Evolutionary conservation across 2,888 invertebrate genomes (phyloP), one percentile per base, ranked within the genome.

Genomic region (Coelogynopora nodosa): DNA sequence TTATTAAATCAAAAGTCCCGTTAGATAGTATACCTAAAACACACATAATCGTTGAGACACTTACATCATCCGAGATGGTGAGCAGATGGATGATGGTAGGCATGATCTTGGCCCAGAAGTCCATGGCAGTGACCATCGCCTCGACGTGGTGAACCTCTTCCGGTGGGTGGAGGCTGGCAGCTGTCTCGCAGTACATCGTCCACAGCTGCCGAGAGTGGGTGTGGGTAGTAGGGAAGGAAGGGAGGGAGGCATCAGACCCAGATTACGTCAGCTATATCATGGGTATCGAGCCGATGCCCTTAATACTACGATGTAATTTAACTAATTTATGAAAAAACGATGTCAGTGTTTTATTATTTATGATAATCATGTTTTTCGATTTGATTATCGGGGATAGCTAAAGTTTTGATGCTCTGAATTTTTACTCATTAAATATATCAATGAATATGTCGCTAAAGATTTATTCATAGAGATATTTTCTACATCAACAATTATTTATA

Each of bases 91-190:
- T 93, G 87, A 99, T 95, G 88, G 95, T 96, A 0, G 98, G 98
- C 67, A 98, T 98, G 1, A 99, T 95, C 92, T 98, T 96, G 84
- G 96, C 96, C 99, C 99, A 99, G 93, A 99, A 99, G 93, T 98
- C 98, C 89, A 97, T 94, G 86, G 98, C 93, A 88, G 96, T 95
- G 88, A 90, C 89, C 0, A 91, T 90, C 28, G 91, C 91, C 23
- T 89, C 87, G 67, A 89, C 90, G 88, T 91, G 90, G 80, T 90
- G 90, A 85, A 92, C 92, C 87, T 91, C 91, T 87, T 90, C 90
- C 1, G 91, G 90, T 49, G 91, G 89, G 93, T 94, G 88, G 94
- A 95, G 89, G 93, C 93, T 90, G 0, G 96, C 95, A 90, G 95
- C 93, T 92, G 96, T 95, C 92, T 99, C 98, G 91, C 98, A 94